A percentile compares a stretch with the other conserved stretches of the same genome.
Evolutionary conservation across 2,113 vertebrate genomes (phyloP).

Genomic region (Corythornis cristatus): DNA sequence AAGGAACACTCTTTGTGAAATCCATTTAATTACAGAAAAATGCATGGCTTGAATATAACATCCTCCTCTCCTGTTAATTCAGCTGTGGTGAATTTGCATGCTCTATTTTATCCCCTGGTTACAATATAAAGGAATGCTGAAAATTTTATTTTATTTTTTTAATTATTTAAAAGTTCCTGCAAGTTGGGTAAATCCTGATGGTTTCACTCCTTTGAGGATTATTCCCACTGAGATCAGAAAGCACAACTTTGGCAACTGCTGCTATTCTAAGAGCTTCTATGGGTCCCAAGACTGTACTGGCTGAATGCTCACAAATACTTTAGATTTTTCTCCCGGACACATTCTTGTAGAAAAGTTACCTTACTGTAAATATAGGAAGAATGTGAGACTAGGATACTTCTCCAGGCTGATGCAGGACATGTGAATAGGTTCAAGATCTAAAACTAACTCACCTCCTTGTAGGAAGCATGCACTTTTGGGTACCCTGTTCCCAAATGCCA

Average conservation of each 20-base stretch:
- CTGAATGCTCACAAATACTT: neutral
- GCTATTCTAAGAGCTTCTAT: rapidly evolving
- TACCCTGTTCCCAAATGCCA: neutral
- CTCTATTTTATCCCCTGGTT: neutral
- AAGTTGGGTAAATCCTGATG: neutral
- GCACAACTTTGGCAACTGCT: neutral
- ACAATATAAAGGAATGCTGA: neutral
- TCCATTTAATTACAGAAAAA: conserved; percentile 31
- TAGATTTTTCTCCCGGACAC: neutral
- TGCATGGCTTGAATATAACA: neutral
- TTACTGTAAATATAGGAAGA: neutral
- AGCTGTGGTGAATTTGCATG: neutral
- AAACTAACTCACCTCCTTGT: neutral
- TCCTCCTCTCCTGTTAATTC: conserved; percentile 10
- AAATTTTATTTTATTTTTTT: neutral
- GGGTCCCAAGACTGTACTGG: neutral
- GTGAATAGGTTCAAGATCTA: neutral
- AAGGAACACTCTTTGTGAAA: neutral
- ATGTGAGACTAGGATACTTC: rapidly evolving
- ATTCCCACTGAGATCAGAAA: neutral
- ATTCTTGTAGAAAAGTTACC: neutral
- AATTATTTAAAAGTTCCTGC: neutral
- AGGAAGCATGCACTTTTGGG: neutral
- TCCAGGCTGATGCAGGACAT: neutral
- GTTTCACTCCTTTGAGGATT: neutral